phyloP scores from a whole-genome alignment of 2,888 invertebrate species.

The Andrena minutula region DNA sequence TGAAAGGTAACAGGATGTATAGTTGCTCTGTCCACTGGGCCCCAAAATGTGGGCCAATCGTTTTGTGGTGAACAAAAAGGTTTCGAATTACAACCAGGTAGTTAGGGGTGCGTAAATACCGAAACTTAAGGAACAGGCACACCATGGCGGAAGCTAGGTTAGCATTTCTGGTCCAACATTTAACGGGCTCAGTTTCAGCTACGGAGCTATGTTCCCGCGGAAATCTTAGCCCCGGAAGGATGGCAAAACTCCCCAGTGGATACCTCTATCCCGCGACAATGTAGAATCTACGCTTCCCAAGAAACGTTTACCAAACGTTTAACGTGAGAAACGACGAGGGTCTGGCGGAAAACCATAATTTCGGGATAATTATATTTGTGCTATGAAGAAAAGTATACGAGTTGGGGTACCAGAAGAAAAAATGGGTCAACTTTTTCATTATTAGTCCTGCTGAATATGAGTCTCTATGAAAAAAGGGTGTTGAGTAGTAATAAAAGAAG shows the following conservation, averaged over 20 bases:
- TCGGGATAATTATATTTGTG: too few species aligned
- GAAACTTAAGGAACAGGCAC: constrained; percentile 12
- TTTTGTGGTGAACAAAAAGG: not conserved
- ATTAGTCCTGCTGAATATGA: too few species aligned
- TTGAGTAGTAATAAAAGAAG: too few species aligned
- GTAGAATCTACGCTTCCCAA: constrained; percentile 22
- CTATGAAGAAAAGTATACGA: too few species aligned
- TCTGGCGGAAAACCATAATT: not conserved
- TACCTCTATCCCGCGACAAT: constrained; percentile 19
- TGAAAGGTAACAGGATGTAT: too few species aligned
- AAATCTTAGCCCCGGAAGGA: constrained; percentile 8
- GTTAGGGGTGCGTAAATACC: constrained; percentile 6
- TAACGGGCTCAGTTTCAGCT: constrained; percentile 11
- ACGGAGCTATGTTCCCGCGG: not conserved
- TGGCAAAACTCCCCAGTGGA: not conserved
- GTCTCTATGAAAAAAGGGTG: too few species aligned
- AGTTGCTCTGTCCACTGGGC: not conserved
- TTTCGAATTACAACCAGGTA: not conserved
- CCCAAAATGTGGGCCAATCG: not conserved
- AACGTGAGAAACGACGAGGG: not conserved
- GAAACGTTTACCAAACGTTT: constrained; percentile 24
- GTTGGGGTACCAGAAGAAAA: too few species aligned
- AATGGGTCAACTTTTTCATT: too few species aligned
- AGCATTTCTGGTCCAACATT: constrained; percentile 1
- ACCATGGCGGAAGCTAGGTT: not conserved